Conservation (phyloP, 2,113 vertebrate species). For the Saguinus midas region DNA sequence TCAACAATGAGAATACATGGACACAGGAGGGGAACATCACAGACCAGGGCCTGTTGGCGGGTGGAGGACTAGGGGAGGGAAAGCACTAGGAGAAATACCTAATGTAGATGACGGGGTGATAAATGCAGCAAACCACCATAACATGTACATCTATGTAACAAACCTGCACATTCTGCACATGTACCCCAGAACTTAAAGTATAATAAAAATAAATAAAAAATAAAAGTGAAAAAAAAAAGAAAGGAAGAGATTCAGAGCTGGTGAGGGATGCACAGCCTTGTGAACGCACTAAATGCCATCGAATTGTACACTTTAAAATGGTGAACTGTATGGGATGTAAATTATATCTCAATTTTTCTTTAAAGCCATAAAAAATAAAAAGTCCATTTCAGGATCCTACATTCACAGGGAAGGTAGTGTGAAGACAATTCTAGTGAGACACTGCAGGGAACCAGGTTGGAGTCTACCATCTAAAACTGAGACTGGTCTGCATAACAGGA, state of each 20-base stretch:
- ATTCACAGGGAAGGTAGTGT: not conserved
- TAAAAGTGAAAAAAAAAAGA: too few species aligned
- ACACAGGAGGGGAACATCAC: too few species aligned
- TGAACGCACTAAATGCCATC: not conserved
- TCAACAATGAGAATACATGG: too few species aligned
- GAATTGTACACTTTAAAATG: not conserved
- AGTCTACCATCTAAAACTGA: not conserved
- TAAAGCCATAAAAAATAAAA: not conserved
- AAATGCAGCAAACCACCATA: too few species aligned
- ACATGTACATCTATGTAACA: too few species aligned
- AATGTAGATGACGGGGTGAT: too few species aligned
- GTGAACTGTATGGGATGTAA: not conserved
- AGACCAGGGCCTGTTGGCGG: too few species aligned
- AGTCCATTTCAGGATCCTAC: not conserved
- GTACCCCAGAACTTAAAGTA: too few species aligned
- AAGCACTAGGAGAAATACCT: too few species aligned
- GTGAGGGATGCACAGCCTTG: not conserved
- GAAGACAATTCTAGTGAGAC: not conserved
- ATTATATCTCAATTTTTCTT: not conserved
- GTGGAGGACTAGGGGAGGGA: too few species aligned
- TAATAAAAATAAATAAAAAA: too few species aligned
- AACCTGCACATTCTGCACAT: too few species aligned
- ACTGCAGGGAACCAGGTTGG: not conserved
- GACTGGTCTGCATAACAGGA: not conserved
- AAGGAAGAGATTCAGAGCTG: not conserved